Base-by-base conservation (phyloP, 2,797 vertebrate species). In the Echiichthys vipera region DNA sequence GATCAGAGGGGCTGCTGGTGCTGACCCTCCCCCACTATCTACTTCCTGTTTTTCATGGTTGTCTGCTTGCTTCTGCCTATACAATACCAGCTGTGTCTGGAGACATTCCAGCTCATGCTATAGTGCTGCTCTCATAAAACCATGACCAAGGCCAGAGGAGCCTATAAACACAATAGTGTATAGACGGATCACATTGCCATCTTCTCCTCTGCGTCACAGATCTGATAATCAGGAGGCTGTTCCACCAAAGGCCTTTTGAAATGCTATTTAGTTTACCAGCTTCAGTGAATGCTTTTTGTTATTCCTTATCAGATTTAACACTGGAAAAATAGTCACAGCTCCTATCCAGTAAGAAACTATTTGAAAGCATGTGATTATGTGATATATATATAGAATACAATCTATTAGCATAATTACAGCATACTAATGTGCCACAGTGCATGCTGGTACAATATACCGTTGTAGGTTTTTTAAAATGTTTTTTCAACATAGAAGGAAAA, bases 21-120 rank as follows among this genome's bases (percentile, higher is more conserved):
- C 58, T 70, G 85, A 85, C 85, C 88, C 80, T 86, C 81, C 91
- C 89, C 88, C 88, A 87, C 64, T 25, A 80, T 89, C 77, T 88
- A 80, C 88, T 89, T 91, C 88, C 88, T 91, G 88, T 88, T 88
- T 90, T 86, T 84, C 88, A 88, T 88, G 85, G 87, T 83, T 84
- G 86, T 92, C 85, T 84, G 83, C 79, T 80, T 6, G 59, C 81
- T 86, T 84, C 83, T 90, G 82, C 74, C 84, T 84, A 77, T 88
- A 91, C 88, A 90, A 91, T 90, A 89, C 78, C 74, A 85, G 87
- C 86, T 89, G 89, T 91, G 88, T 89, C 90, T 90, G 89, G 78
- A 90, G 81, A 89, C 88, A 85, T 91, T 88, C 81, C 85, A 85
- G 78, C 83, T 74, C 42, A 11, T 64, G 34, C 82, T 82, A 84